A percentile compares a stretch with the other conserved stretches of the same genome.
phyloP scores from a whole-genome alignment of 2,113 vertebrate species.

The Sphaerodactylus townsendi region DNA sequence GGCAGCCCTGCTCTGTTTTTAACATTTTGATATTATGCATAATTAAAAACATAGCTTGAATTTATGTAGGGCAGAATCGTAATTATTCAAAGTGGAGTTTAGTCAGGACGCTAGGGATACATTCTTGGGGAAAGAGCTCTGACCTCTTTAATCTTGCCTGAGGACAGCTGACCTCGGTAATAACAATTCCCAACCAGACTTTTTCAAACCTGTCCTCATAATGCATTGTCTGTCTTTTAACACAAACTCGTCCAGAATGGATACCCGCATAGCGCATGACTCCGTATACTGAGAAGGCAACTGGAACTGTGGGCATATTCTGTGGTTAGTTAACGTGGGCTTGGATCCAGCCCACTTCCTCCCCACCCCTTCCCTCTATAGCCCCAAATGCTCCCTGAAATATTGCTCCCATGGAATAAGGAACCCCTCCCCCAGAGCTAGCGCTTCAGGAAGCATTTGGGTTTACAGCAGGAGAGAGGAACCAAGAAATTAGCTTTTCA shows the following conservation, averaged over 20 bases:
- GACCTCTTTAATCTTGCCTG: constrained; percentile 45
- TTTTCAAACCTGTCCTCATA: background rate
- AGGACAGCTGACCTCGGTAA: constrained; percentile 37
- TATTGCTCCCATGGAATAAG: too few relatives aligned
- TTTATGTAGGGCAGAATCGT: constrained; percentile 41
- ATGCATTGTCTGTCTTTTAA: background rate
- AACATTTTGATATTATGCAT: constrained; percentile 17
- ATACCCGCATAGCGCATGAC: background rate
- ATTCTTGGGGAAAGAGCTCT: constrained; percentile 22
- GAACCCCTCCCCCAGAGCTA: too few relatives aligned
- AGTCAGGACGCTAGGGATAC: constrained; percentile 27
- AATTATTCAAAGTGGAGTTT: constrained; percentile 50
- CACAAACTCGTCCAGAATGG: background rate
- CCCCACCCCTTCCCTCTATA: too few relatives aligned
- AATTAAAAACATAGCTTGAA: constrained; percentile 46
- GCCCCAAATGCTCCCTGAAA: too few relatives aligned
- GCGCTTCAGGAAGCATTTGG: too few relatives aligned
- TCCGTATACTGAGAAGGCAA: background rate
- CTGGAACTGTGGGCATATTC: background rate
- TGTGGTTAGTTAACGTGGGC: background rate
- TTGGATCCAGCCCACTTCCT: too few relatives aligned
- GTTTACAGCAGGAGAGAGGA: too few relatives aligned
- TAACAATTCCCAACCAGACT: background rate
- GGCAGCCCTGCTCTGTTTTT: constrained; percentile 4
- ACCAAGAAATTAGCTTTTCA: too few relatives aligned